These are phyloP conservation scores for Drosophila oshimai DNA, from an alignment of 1,140 invertebrate species.

Conservation along the genomic window DNA sequence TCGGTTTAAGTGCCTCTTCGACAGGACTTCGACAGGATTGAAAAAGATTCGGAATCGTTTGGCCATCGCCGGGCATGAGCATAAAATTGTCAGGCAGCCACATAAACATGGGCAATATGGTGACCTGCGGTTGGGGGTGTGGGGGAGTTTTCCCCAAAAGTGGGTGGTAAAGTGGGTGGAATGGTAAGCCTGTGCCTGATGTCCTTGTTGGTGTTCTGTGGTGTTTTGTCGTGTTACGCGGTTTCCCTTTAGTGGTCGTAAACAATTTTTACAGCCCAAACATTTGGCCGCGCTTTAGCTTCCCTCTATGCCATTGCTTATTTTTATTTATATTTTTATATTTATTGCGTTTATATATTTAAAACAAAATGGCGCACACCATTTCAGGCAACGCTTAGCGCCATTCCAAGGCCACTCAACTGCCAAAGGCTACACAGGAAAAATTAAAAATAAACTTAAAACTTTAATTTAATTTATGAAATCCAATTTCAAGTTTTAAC, in stretches of 20 bases:
- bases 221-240: slow-evolving; percentile 54
- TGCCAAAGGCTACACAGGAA: background rate
- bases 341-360: slow-evolving; percentile 72
- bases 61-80: slow-evolving; percentile 21
- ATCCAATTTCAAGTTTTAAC: no score
- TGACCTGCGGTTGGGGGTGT: slow-evolving; percentile 19
- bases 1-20: slow-evolving; percentile 13
- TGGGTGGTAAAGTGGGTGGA: background rate
- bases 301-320: background rate
- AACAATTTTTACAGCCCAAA: slow-evolving; percentile 77
- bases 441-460: background rate
- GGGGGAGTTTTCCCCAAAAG: background rate
- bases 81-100: slow-evolving; percentile 53
- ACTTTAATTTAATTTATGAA: slow-evolving; percentile 37
- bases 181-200: slow-evolving; percentile 2
- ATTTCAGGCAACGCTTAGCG: slow-evolving; percentile 56
- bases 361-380: slow-evolving; percentile 50
- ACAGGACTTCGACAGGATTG: slow-evolving; percentile 25
- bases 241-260: slow-evolving; percentile 73
- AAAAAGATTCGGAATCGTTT: slow-evolving; percentile 39
- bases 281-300: slow-evolving; percentile 63
- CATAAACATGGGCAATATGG: slow-evolving; percentile 74
- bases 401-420: slow-evolving; percentile 50
- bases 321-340: slow-evolving; percentile 56
- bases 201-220: slow-evolving; percentile 21